Evolutionary conservation across 2,797 vertebrate genomes (phyloP).

Genomic region (Mus minutoides): DNA sequence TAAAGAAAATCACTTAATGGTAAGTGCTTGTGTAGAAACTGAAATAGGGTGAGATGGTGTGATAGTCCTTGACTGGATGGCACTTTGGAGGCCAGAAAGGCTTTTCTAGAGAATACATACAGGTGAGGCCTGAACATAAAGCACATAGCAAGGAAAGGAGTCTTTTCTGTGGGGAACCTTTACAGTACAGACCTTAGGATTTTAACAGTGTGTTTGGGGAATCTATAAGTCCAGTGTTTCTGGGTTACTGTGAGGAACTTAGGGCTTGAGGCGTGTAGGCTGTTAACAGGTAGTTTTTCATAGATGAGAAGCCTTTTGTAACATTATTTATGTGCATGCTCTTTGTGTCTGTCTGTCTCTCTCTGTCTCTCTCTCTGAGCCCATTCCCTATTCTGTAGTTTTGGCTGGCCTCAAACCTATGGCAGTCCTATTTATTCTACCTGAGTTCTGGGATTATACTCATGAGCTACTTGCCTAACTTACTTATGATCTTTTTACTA

Average conservation of each 20-base stretch:
- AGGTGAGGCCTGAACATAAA: slow-evolving; percentile 48
- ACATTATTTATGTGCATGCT: neutral
- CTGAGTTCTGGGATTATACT: neutral
- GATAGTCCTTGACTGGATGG: slow-evolving; percentile 8
- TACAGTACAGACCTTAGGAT: neutral
- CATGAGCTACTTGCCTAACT: neutral
- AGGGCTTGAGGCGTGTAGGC: neutral
- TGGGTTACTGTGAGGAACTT: neutral
- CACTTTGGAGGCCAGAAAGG: slow-evolving; percentile 24
- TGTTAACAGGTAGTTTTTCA: neutral
- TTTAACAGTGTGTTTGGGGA: slow-evolving; percentile 27
- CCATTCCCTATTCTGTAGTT: too few species aligned
- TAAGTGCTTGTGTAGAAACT: slow-evolving; percentile 19
- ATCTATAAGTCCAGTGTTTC: neutral
- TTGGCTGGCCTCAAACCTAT: neutral
- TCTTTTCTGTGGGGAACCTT: slow-evolving; percentile 30
- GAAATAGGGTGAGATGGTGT: slow-evolving; percentile 18
- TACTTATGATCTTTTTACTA: neutral
- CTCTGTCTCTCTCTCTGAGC: too few species aligned
- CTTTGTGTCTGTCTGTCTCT: too few species aligned
- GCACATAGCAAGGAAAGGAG: neutral
- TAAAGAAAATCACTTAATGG: neutral
- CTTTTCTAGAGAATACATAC: slow-evolving; percentile 36
- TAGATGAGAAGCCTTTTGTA: slow-evolving; percentile 20
- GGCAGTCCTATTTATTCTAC: neutral